A percentile compares a stretch with the other conserved stretches of the same genome.
phyloP scores from a whole-genome alignment of 2,113 vertebrate species.

The Chloropsis hardwickii region DNA sequence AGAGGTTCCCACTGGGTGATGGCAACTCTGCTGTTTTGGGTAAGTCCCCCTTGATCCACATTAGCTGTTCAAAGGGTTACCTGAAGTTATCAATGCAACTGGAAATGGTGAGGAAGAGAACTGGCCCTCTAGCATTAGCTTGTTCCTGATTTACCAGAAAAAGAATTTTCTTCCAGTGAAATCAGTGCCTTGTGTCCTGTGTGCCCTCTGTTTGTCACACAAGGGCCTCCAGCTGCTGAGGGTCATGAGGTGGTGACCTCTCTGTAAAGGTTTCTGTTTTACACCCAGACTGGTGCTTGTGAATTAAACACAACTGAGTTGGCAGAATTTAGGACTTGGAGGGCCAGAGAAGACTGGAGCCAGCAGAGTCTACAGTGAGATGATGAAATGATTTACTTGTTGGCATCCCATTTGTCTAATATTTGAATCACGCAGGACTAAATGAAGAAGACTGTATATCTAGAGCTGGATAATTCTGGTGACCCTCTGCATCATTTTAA shows the following conservation, averaged over 20 bases:
- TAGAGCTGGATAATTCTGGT: not conserved
- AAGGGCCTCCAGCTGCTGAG: not conserved
- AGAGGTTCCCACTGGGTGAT: constrained; percentile 94
- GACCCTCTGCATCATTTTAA: not conserved
- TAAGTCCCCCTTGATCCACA: constrained; percentile 32
- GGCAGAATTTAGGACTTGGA: not conserved
- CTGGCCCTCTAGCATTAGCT: not conserved
- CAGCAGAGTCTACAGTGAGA: not conserved
- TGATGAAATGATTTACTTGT: not conserved
- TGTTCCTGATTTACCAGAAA: not conserved
- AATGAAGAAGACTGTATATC: not conserved
- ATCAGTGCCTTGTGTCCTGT: not conserved
- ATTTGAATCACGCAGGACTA: not conserved
- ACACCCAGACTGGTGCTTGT: not conserved
- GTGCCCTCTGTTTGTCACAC: not conserved
- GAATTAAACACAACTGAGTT: not conserved
- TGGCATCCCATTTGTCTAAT: not conserved
- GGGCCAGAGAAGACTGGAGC: not conserved
- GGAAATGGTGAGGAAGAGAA: not conserved
- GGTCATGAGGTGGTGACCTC: not conserved
- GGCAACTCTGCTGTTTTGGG: constrained; percentile 89
- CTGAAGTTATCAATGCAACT: not conserved
- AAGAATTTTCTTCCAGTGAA: not conserved
- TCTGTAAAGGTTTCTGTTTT: not conserved
- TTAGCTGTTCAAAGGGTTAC: not conserved